These are phyloP conservation scores for Dryobates pubescens DNA, from an alignment of 2,797 vertebrate species.

Conservation along the genomic window DNA sequence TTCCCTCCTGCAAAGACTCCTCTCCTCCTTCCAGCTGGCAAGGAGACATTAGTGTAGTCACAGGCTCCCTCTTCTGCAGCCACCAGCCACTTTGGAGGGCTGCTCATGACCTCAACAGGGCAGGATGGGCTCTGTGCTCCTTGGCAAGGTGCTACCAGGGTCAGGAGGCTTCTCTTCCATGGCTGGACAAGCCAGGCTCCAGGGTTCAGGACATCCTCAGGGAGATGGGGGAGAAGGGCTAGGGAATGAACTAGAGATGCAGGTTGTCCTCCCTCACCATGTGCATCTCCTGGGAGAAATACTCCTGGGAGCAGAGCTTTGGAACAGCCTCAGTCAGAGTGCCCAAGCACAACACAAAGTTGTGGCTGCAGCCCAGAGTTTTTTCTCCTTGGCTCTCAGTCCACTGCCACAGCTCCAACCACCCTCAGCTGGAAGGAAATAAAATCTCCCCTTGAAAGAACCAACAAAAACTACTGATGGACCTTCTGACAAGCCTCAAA, in stretches of 20 bases:
- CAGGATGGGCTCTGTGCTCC: background rate
- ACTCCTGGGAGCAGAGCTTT: background rate
- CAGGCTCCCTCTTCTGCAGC: background rate
- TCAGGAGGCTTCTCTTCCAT: background rate
- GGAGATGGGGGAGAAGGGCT: background rate
- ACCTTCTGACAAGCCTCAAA: background rate
- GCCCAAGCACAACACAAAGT: background rate
- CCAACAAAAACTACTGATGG: background rate
- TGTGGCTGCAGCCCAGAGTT: conserved; percentile 4
- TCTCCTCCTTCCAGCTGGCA: background rate
- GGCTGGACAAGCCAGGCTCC: background rate
- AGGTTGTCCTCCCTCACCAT: background rate
- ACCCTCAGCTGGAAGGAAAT: conserved; percentile 33
- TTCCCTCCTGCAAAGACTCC: background rate
- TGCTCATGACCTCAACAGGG: background rate
- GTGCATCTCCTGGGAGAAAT: background rate
- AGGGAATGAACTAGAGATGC: background rate
- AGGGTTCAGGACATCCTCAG: background rate
- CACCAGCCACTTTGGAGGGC: background rate
- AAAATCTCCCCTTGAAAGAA: background rate
- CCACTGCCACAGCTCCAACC: conserved; percentile 7
- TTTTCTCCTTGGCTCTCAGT: conserved; percentile 35
- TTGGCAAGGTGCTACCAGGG: background rate
- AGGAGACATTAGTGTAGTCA: background rate
- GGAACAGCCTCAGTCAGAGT: background rate